A percentile compares a stretch with the other conserved stretches of the same genome.
These are phyloP conservation scores for Tragelaphus oryx DNA, from an alignment of 2,797 vertebrate species.

Conservation along the genomic window DNA sequence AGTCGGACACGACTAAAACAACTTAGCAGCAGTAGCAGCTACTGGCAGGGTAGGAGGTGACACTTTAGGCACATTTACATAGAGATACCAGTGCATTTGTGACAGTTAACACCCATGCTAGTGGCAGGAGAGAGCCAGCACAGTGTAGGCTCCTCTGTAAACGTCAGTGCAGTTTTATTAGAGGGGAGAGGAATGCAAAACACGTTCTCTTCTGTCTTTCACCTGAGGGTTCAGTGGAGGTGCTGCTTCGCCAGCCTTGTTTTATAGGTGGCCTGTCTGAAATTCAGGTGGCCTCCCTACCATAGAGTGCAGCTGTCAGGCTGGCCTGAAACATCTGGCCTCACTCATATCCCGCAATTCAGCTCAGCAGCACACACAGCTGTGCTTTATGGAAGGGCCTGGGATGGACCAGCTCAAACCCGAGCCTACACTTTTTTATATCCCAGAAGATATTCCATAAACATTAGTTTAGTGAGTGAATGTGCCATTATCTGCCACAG, in stretches of 20 bases:
- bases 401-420: conserved; percentile 9
- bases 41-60: not conserved
- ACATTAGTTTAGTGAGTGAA: conserved; percentile 54
- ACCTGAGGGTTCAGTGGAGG: not conserved
- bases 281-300: not conserved
- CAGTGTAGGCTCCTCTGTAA: not conserved
- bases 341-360: not conserved
- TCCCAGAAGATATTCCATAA: conserved; percentile 52
- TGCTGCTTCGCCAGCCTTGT: not conserved
- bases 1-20: not conserved
- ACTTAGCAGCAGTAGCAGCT: not conserved
- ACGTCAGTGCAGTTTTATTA: conserved; percentile 20
- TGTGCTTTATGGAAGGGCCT: not conserved
- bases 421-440: not conserved
- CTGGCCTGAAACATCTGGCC: conserved; percentile 45
- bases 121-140: not conserved
- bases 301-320: conserved; percentile 12
- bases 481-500: conserved; percentile 27
- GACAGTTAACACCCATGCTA: not conserved
- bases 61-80: not conserved
- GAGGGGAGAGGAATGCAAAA: conserved; percentile 25
- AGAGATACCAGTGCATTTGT: not conserved
- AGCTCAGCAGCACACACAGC: not conserved
- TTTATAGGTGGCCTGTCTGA: conserved; percentile 28
- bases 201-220: not conserved